Conservation (phyloP, 1,140 invertebrate genomes). For the Tetragnatha versicolor region DNA sequence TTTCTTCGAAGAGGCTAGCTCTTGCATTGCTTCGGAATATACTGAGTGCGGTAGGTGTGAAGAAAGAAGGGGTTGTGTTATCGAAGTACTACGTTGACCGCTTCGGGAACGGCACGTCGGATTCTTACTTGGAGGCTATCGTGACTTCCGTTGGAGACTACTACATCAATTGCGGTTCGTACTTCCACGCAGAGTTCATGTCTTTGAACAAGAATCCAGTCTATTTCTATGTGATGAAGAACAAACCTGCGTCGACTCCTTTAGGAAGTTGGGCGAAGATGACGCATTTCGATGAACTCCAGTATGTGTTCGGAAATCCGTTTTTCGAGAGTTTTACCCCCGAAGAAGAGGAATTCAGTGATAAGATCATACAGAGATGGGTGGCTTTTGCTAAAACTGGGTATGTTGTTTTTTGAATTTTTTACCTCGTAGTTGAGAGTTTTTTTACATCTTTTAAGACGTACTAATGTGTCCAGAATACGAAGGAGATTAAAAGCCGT, state of each 20-base stretch:
- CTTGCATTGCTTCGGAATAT: neutral
- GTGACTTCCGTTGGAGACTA: slow-evolving; percentile 1
- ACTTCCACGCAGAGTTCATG: slow-evolving; percentile 8
- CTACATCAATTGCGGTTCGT: neutral
- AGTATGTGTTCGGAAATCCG: slow-evolving; percentile 67
- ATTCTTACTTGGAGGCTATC: neutral
- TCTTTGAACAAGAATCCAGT: slow-evolving; percentile 28
- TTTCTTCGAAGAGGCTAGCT: slow-evolving; percentile 15
- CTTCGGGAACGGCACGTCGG: slow-evolving; percentile 3
- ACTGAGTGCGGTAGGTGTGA: neutral
- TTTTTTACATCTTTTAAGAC: no score
- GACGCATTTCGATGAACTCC: slow-evolving; percentile 69
- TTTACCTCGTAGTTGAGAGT: no score
- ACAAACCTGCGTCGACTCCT: neutral
- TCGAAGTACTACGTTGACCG: neutral
- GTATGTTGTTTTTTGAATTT: no score
- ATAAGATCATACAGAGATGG: slow-evolving; percentile 66
- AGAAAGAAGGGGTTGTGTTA: slow-evolving; percentile 1
- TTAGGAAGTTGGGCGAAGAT: slow-evolving; percentile 69
- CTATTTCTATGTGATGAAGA: slow-evolving; percentile 22
- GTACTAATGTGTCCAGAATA: no score
- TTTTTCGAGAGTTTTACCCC: slow-evolving; percentile 61
- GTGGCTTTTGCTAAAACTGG: slow-evolving; percentile 65
- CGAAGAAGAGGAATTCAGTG: slow-evolving; percentile 62
- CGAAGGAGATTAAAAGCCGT: no score